Base-by-base conservation (phyloP, 2,113 vertebrate species). In the Nothobranchius furzeri region DNA sequence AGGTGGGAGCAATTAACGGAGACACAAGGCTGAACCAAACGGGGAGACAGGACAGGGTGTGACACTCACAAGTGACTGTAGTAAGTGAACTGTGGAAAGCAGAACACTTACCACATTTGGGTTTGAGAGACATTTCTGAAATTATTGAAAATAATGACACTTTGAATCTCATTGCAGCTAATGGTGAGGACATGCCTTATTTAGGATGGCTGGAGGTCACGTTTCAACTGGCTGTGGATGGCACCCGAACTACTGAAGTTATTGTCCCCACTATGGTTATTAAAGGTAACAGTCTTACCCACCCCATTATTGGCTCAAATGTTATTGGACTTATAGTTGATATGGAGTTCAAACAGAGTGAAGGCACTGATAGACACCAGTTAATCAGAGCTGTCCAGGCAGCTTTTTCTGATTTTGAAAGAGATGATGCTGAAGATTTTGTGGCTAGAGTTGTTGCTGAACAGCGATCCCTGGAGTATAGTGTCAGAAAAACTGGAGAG, bases 351-450 rank as follows among this genome's bases (percentile, higher is more conserved):
- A 3, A 60, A 30, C 42, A 20, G 15, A 9, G 3, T 3, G 17
- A 17, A 40, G 36, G 10, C 36, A 40, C 36, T 10, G 14, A 17
- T 14, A 57, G 9, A 40, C 14, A 57, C 15, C 55, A 40, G 17
- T 24, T 45, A 24, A 45, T 45, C 17, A 43, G 8, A 45, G 4
- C 10, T 58, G 55, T 58, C 10, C 36, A 58, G 36, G 37, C 55
- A 58, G 40, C 57, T 20, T 62, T 62, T 35, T 20, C 35, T 13
- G 46, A 48, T 12, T 58, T 58, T 58, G 55, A 58, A 20, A 58
- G 17, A n/a, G n/a, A 58, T 9, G 55, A 58, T 15, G 36, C 36
- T 12, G 43, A 30, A 30, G 30, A 3, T 30, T 30, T 30, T 30
- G 30, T 30, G 30, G 30, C 30, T 30, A 30, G 30, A 4, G 30